Conservation (phyloP, 2,113 vertebrate species). For the Puntigrus tetrazona region DNA sequence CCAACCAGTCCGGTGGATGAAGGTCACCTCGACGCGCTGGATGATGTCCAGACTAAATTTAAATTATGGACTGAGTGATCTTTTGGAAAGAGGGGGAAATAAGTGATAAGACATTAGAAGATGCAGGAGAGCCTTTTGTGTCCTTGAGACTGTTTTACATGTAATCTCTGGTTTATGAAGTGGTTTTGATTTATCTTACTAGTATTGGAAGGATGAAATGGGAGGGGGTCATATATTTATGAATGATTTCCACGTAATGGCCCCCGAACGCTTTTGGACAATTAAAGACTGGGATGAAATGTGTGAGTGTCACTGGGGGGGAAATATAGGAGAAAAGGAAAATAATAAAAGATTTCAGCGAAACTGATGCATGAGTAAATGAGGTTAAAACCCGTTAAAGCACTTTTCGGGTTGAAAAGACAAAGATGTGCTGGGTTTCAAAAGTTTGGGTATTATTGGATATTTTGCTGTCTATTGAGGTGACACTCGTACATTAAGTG, state of each 20-base stretch:
- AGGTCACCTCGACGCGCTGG: constrained; percentile 17
- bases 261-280: background rate
- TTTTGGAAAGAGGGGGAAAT: background rate
- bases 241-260: background rate
- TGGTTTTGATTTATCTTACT: background rate
- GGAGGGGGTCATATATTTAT: background rate
- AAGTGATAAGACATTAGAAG: too few species aligned
- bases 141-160: background rate
- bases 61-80: background rate
- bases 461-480: background rate
- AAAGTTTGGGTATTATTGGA: too few species aligned
- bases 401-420: too few species aligned
- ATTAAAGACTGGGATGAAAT: background rate
- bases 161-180: background rate
- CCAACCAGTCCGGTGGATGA: background rate
- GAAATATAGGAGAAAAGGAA: too few species aligned
- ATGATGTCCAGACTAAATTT: background rate
- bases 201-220: background rate
- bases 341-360: too few species aligned
- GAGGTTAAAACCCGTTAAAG: too few species aligned
- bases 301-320: background rate
- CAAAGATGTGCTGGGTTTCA: too few species aligned
- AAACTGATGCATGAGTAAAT: too few species aligned
- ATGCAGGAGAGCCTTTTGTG: background rate
- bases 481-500: background rate